These are phyloP conservation scores for Sardina pilchardus DNA, from an alignment of 2,113 vertebrate genomes.

Conservation along the genomic window DNA sequence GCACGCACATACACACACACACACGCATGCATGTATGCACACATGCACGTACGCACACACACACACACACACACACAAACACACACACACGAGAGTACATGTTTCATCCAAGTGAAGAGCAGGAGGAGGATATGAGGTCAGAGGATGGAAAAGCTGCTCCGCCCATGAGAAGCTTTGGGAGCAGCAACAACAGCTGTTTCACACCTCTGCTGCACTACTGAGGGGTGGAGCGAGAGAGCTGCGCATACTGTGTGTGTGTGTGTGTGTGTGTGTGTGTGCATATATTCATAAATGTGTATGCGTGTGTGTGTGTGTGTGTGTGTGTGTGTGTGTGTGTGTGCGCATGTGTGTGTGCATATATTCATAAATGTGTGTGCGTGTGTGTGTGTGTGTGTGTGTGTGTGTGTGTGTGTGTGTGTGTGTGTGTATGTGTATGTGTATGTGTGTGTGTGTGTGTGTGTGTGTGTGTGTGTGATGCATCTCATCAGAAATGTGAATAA, in stretches of 20 bases:
- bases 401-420: conserved; percentile 14
- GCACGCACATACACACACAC: neutral
- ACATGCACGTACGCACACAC: no score
- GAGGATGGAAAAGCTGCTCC: neutral
- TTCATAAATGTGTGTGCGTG: neutral
- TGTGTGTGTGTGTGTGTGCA: neutral
- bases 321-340: neutral
- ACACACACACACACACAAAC: neutral
- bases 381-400: conserved; percentile 9
- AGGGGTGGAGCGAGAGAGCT: neutral
- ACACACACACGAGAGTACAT: neutral
- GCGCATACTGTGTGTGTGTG: neutral
- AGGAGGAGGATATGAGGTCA: neutral
- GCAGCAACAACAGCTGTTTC: no score
- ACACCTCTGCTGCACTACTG: neutral
- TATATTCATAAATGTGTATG: no score
- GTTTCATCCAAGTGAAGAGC: neutral
- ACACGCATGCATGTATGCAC: no score
- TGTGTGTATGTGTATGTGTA: neutral
- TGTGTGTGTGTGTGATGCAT: neutral
- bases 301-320: neutral
- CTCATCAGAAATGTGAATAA: neutral
- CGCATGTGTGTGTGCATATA: neutral
- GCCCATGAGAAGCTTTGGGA: no score
- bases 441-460: neutral